Percentiles rank a stretch among this genome's conserved stretches.
These are phyloP conservation scores for Trogon melanurus DNA, from an alignment of 2,113 vertebrate genomes.

Conservation along the genomic window DNA sequence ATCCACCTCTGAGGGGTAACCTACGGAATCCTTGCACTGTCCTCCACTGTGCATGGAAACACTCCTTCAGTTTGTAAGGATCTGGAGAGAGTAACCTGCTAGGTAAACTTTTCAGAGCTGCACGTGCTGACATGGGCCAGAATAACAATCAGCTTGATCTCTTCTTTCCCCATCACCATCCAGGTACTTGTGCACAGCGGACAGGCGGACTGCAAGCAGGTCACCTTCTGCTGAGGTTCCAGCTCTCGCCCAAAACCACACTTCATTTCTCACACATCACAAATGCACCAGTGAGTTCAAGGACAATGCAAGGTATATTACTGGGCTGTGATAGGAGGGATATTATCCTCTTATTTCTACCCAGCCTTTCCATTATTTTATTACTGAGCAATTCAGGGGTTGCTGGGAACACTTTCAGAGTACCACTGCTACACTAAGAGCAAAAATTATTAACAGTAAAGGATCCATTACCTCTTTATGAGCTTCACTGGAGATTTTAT, in stretches of 20 bases:
- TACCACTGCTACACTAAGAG: conserved; percentile 30
- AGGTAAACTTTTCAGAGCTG: not conserved
- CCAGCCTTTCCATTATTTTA: conserved; percentile 59
- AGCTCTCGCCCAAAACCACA: not conserved
- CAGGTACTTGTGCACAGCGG: not conserved
- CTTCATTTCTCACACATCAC: conserved; percentile 16
- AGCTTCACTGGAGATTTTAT: conserved; percentile 95
- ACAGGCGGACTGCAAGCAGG: not conserved
- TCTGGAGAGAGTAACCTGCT: not conserved
- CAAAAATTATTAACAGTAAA: conserved; percentile 60
- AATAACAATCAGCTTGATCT: not conserved
- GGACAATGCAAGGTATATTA: conserved; percentile 51
- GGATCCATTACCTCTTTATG: conserved; percentile 89
- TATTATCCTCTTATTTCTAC: conserved; percentile 58
- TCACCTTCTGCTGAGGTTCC: not conserved
- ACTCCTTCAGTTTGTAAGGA: not conserved
- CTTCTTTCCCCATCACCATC: not conserved
- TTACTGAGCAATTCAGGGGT: conserved; percentile 43
- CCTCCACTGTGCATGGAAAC: not conserved
- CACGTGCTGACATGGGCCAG: not conserved
- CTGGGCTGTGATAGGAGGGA: conserved; percentile 25
- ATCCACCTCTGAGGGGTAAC: not conserved
- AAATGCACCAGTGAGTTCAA: conserved; percentile 34
- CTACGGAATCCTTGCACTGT: not conserved
- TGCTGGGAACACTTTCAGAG: conserved; percentile 52